Base-by-base conservation (phyloP, 2,888 invertebrate species). In the Cosmia pyralina region DNA sequence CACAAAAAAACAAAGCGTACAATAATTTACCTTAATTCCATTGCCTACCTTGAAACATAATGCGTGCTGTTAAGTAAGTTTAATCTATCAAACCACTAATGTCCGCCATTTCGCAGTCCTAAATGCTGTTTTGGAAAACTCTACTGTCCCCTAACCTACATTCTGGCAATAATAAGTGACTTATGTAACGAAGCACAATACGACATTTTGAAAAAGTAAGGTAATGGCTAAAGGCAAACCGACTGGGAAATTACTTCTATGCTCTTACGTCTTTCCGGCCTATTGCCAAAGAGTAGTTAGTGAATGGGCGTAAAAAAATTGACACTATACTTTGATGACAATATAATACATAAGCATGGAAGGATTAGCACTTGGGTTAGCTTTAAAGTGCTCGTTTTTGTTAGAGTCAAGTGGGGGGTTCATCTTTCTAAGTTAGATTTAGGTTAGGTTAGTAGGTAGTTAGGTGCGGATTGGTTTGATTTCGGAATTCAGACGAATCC, bases 101-200 rank as follows among this genome's bases (percentile, higher is more conserved):
- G 81, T 63, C 60, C 64, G 58, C 34, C 50, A 77, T 82, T 84
- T 79, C 67, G 74, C 50, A 84, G 73, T 65, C 53, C 41, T 65
- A 73, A 77, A 75, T 34, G 60, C 46, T 63, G 68, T 83, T 83
- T 77, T 58, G 69, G 71, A 71, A 79, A 75, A 76, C 68, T 60
- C 57, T 67, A 59, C 68, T 77, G 68, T 77, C 73, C 72, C 60
- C 28, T 77, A 82, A 85, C 88, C 85, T 79, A 88, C 79, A 83
- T 85, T 84, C 83, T 77, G 67, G 74, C 73, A 76, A 65, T 72
- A 78, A 77, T 83, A 79, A 82, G 64, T 57, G 68, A 77, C 59
- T 87, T 85, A 85, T 75, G 78, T 69, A 85, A 86, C 70, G 28
- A 72, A 75, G 72, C 77, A 85, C 81, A 86, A 85, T 83, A 76